Evolutionary conservation across 2,113 vertebrate species (phyloP).

Genomic region (Morone chrysops): DNA sequence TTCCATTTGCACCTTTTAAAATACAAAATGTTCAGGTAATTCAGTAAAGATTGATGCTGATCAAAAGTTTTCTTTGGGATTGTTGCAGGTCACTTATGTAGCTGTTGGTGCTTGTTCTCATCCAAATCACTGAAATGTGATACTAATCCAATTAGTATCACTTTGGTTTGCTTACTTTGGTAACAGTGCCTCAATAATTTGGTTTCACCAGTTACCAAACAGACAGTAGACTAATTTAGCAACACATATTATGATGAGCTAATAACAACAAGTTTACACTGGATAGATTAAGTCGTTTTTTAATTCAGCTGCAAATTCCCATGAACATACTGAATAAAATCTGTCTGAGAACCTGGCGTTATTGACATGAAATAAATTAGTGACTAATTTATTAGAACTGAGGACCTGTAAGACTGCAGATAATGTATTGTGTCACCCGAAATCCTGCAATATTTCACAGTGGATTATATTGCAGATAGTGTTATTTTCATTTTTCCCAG

Average conservation of each 20-base stretch:
- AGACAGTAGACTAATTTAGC: not conserved
- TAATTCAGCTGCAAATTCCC: not conserved
- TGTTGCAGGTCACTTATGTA: not conserved
- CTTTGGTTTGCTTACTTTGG: not conserved
- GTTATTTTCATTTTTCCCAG: slow-evolving; percentile 54
- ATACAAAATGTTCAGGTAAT: not conserved
- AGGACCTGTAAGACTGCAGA: not conserved
- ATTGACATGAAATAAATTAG: not conserved
- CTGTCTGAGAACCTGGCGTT: not conserved
- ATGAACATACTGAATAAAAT: not conserved
- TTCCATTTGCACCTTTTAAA: no score
- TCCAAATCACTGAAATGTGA: not conserved
- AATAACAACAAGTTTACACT: not conserved
- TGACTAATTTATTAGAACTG: not conserved
- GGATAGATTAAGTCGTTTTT: not conserved
- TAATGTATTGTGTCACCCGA: slow-evolving; percentile 3
- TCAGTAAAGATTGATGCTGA: not conserved
- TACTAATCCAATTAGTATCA: not conserved
- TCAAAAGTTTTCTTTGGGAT: not conserved
- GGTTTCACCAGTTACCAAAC: not conserved
- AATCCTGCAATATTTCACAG: not conserved
- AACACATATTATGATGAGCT: not conserved
- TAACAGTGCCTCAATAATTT: not conserved
- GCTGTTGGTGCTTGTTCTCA: not conserved
- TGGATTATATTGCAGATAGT: not conserved